A percentile compares a stretch with the other conserved stretches of the same genome.
Conservation (phyloP, 1,140 invertebrate genomes). For the Thaumatotibia leucotreta region DNA sequence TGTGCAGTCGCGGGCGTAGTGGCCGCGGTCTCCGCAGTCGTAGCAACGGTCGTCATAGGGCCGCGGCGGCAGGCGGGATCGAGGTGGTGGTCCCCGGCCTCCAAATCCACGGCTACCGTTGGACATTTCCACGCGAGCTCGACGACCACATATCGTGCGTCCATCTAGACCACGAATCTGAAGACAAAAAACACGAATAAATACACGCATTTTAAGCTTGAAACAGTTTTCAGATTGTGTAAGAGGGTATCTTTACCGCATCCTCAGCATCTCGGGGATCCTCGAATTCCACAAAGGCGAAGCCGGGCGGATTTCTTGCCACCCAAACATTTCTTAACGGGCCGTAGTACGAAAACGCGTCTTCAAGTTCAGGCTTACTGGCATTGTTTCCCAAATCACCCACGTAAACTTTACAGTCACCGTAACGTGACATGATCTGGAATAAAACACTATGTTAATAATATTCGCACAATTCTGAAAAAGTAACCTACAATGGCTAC, state of each 20-base stretch:
- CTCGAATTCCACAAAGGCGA: slow-evolving; percentile 98
- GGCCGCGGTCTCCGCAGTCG: slow-evolving; percentile 93
- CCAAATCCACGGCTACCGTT: slow-evolving; percentile 87
- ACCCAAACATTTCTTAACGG: slow-evolving; percentile 96
- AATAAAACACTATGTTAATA: slow-evolving; percentile 24
- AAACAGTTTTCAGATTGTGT: background rate
- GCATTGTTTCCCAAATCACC: slow-evolving; percentile 93
- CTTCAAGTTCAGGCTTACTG: slow-evolving; percentile 94
- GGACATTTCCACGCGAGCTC: slow-evolving; percentile 94
- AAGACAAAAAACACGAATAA: background rate
- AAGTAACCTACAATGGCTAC: background rate
- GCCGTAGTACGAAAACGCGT: slow-evolving; percentile 96
- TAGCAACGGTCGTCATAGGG: slow-evolving; percentile 89
- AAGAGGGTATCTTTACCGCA: slow-evolving; percentile 81
- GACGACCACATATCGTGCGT: slow-evolving; percentile 89
- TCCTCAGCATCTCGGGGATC: slow-evolving; percentile 94
- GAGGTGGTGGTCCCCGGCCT: slow-evolving; percentile 77
- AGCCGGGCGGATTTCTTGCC: slow-evolving; percentile 93
- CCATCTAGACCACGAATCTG: slow-evolving; percentile 80
- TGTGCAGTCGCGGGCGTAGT: slow-evolving; percentile 93
- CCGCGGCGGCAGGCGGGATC: slow-evolving; percentile 84
- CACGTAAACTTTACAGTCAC: slow-evolving; percentile 97
- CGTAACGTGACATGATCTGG: slow-evolving; percentile 83
- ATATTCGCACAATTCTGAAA: background rate
- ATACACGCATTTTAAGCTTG: background rate